phyloP scores from a whole-genome alignment of 1,140 invertebrate species.

The Bombus waltoni region DNA sequence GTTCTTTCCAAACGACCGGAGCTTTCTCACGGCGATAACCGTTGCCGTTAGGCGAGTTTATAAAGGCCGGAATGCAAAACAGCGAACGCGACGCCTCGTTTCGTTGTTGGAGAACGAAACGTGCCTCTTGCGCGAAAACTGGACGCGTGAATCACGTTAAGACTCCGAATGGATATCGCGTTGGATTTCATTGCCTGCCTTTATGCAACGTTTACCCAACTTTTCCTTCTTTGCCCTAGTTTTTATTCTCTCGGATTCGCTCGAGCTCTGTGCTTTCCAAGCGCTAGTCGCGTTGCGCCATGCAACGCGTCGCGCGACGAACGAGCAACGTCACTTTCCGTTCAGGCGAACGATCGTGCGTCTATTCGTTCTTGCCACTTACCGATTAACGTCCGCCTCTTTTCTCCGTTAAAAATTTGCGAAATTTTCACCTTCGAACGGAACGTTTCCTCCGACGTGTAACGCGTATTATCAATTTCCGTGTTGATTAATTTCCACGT shows the following conservation, averaged over 20 bases:
- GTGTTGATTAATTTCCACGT: no score
- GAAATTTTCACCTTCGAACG: no score
- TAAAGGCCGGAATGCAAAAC: slow-evolving; percentile 20
- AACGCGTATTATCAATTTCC: no score
- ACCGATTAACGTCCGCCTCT: no score
- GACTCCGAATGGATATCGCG: slow-evolving; percentile 64
- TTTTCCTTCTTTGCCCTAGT: background rate
- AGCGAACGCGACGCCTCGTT: background rate
- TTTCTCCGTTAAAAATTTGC: no score
- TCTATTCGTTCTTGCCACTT: no score
- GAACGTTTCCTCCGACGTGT: no score
- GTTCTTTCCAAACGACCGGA: background rate
- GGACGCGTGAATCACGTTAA: slow-evolving; percentile 66
- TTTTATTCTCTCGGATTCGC: background rate
- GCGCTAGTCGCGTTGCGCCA: no score
- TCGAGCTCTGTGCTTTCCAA: no score
- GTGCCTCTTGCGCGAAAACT: background rate
- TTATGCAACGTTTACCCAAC: background rate
- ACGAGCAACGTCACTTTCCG: no score
- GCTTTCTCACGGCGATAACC: slow-evolving; percentile 33
- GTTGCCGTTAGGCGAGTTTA: slow-evolving; percentile 26
- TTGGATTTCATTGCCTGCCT: slow-evolving; percentile 54
- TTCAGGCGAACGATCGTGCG: no score
- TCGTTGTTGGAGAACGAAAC: background rate
- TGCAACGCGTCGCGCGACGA: no score